These are phyloP conservation scores for Pachyuromys duprasi DNA, from an alignment of 2,797 vertebrate genomes.

Conservation along the genomic window DNA sequence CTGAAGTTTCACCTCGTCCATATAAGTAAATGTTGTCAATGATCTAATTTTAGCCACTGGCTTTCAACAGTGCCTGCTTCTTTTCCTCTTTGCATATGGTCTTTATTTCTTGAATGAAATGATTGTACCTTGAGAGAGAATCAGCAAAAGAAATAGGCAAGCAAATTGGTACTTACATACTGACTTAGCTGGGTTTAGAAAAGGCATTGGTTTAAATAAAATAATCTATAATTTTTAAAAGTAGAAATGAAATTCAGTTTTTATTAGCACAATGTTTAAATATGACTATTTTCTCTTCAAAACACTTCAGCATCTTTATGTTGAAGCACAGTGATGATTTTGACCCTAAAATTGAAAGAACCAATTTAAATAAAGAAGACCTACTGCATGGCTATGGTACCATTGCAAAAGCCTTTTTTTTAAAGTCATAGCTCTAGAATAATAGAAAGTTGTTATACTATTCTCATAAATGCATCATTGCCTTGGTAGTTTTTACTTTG, in stretches of 20 bases:
- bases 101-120: neutral
- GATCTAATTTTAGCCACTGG: conserved; percentile 61
- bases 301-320: neutral
- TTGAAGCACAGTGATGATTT: neutral
- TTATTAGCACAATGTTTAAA: conserved; percentile 20
- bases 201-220: conserved; percentile 40
- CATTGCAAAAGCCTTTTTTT: neutral
- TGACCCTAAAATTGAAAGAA: neutral
- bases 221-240: conserved; percentile 19
- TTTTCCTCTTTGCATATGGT: neutral
- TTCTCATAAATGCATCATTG: neutral
- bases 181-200: neutral
- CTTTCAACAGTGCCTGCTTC: neutral
- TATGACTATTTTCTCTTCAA: neutral
- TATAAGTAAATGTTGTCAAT: conserved; percentile 39
- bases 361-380: conserved; percentile 9
- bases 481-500: neutral
- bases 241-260: neutral
- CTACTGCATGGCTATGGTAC: neutral
- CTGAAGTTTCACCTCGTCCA: conserved; percentile 57
- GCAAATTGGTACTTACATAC: neutral
- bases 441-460: neutral
- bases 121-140: neutral
- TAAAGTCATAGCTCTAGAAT: neutral
- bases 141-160: neutral